A percentile compares a stretch with the other conserved stretches of the same genome.
phyloP scores from a whole-genome alignment of 2,888 invertebrate genomes.

The Morinoia aosen region DNA sequence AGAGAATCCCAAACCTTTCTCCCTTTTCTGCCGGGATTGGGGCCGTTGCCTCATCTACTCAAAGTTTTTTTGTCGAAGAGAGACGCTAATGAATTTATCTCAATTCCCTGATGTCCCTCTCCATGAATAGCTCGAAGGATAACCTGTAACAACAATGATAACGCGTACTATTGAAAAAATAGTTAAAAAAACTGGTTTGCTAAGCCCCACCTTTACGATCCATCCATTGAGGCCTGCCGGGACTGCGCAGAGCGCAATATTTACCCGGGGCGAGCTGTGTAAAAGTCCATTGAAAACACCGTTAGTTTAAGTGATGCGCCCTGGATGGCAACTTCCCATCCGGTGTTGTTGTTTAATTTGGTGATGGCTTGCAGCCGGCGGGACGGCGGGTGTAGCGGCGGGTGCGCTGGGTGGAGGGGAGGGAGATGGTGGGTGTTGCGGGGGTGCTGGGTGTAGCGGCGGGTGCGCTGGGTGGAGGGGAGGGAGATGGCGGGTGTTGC shows the following conservation, averaged over 20 bases:
- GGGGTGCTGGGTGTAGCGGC: too few species aligned
- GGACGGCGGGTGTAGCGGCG: neutral
- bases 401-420: neutral
- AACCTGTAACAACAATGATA: neutral
- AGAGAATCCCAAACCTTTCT: too few species aligned
- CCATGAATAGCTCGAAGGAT: neutral
- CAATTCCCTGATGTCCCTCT: neutral
- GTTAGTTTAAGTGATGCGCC: constrained; percentile 35
- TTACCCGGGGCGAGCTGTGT: constrained; percentile 33
- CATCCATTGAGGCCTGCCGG: neutral
- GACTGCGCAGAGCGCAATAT: constrained; percentile 20
- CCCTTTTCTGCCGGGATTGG: too few species aligned
- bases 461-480: too few species aligned
- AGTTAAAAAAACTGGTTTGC: neutral
- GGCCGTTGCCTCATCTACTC: too few species aligned
- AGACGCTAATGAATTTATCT: neutral
- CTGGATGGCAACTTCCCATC: constrained; percentile 7
- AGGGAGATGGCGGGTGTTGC: too few species aligned
- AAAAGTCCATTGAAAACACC: constrained; percentile 51
- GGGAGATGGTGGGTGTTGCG: neutral
- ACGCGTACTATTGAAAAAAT: neutral
- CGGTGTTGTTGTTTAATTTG: constrained; percentile 52
- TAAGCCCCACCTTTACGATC: neutral
- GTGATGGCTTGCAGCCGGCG: constrained; percentile 13
- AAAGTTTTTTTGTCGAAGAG: neutral